These are phyloP conservation scores for Yponomeuta plumbellus DNA, from an alignment of 2,888 invertebrate species.

Conservation along the genomic window DNA sequence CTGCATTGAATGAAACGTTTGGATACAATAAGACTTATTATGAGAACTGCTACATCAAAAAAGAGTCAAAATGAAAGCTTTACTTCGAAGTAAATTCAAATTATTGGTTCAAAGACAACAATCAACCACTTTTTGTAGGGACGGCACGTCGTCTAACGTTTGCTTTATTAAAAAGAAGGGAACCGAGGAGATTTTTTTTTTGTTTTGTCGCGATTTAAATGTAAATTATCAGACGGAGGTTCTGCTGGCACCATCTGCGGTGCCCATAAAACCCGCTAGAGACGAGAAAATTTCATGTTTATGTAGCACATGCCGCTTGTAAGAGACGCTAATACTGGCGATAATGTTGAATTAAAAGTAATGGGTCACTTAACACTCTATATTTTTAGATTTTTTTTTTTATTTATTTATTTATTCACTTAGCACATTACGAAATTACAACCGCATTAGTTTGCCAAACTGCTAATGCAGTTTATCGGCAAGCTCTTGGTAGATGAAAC, in stretches of 20 bases:
- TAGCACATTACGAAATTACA: too few relatives aligned
- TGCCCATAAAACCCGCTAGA: constrained; percentile 30
- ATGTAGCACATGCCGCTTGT: constrained; percentile 29
- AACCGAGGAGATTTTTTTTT: constrained; percentile 21
- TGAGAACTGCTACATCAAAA: not conserved
- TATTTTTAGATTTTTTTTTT: too few relatives aligned
- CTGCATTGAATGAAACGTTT: not conserved
- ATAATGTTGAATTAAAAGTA: constrained; percentile 18
- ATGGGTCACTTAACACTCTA: not conserved
- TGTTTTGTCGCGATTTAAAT: constrained; percentile 44
- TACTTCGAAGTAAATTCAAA: not conserved
- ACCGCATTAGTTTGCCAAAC: too few relatives aligned
- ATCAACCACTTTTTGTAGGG: constrained; percentile 18
- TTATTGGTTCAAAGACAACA: constrained; percentile 9
- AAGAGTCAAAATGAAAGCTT: not conserved
- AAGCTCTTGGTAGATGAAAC: not conserved
- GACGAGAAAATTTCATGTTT: constrained; percentile 39
- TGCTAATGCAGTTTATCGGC: too few relatives aligned
- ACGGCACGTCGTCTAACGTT: constrained; percentile 23
- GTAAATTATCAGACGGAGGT: constrained; percentile 40
- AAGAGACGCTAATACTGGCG: constrained; percentile 19
- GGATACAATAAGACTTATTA: not conserved
- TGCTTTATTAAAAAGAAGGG: constrained; percentile 31
- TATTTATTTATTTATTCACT: too few relatives aligned
- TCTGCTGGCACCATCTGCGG: constrained; percentile 31